phyloP scores from a whole-genome alignment of 1,140 invertebrate species.

The Scaptomyza pallida region DNA sequence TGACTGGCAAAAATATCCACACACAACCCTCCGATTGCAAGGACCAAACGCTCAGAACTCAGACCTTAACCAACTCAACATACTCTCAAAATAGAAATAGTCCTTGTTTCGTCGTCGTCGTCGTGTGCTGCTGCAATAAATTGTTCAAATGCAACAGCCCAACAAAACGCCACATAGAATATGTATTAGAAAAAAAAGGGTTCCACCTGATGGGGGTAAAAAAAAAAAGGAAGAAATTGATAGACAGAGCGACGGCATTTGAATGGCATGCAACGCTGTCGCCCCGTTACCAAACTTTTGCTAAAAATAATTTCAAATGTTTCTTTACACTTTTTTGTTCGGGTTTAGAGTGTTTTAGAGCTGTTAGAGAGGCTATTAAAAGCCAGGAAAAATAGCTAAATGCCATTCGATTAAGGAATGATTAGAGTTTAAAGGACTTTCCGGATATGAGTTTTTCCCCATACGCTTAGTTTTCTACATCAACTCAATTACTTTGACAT shows the following conservation, averaged over 20 bases:
- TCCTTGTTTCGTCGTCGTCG: background rate
- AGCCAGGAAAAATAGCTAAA: slow-evolving; percentile 2
- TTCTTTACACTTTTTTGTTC: slow-evolving; percentile 15
- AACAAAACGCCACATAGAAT: slow-evolving; percentile 25
- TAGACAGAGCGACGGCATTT: slow-evolving; percentile 58
- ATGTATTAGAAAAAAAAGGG: slow-evolving; percentile 66
- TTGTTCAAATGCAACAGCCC: slow-evolving; percentile 70
- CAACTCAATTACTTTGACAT: too few species aligned
- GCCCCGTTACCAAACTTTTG: slow-evolving; percentile 43
- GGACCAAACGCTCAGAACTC: slow-evolving; percentile 7
- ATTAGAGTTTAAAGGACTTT: too few species aligned
- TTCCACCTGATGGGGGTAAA: slow-evolving; percentile 1
- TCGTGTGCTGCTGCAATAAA: slow-evolving; percentile 74
- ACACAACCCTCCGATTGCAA: slow-evolving; percentile 41
- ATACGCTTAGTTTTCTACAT: too few species aligned
- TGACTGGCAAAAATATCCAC: slow-evolving; percentile 40
- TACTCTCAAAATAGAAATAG: background rate
- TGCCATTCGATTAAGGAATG: too few species aligned
- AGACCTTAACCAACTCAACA: slow-evolving; percentile 2
- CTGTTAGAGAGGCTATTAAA: background rate
- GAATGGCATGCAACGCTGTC: slow-evolving; percentile 76
- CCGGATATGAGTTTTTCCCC: too few species aligned
- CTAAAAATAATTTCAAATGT: slow-evolving; percentile 40
- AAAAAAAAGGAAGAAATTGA: background rate
- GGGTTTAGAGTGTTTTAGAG: background rate